These are phyloP conservation scores for Phocides pigmalion DNA, from an alignment of 1,140 invertebrate species.

Conservation along the genomic window DNA sequence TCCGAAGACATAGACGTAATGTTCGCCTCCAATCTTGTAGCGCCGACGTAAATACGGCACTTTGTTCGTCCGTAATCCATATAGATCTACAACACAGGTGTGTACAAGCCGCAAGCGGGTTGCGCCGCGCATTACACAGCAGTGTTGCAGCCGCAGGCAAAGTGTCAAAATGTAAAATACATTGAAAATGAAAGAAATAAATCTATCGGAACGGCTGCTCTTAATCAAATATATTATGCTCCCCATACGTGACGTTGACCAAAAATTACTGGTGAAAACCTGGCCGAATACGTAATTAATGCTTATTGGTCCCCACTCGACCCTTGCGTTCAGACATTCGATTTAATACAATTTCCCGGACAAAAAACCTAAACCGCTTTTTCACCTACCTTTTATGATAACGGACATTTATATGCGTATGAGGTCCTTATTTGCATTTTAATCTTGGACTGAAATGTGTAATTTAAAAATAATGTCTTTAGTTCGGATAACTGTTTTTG, in stretches of 20 bases:
- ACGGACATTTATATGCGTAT: constrained; percentile 1
- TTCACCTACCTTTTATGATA: constrained; percentile 1
- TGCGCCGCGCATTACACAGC: too few relatives aligned
- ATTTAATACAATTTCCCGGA: constrained; percentile 27
- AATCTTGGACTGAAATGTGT: constrained; percentile 1
- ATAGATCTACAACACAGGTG: too few relatives aligned
- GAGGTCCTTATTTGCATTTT: constrained; percentile 6
- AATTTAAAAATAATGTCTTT: constrained; percentile 3
- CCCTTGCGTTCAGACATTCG: constrained; percentile 21
- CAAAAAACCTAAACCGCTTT: constrained; percentile 19
- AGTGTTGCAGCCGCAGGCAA: too few relatives aligned
- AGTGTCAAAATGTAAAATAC: too few relatives aligned
- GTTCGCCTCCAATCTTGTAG: too few relatives aligned
- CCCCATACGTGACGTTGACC: constrained; percentile 43
- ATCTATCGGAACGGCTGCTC: constrained; percentile 19
- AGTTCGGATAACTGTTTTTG: not conserved
- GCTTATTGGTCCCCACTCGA: constrained; percentile 31
- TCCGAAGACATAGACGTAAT: too few relatives aligned
- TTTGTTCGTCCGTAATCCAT: too few relatives aligned
- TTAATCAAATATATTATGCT: constrained; percentile 44
- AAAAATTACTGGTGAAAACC: constrained; percentile 36
- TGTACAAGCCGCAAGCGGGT: too few relatives aligned
- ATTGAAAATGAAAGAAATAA: not conserved
- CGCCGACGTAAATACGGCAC: too few relatives aligned
- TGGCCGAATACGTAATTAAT: constrained; percentile 43